A percentile compares a stretch with the other conserved stretches of the same genome.
These are phyloP conservation scores for Meloe dianella DNA, from an alignment of 2,888 invertebrate species.

Conservation along the genomic window DNA sequence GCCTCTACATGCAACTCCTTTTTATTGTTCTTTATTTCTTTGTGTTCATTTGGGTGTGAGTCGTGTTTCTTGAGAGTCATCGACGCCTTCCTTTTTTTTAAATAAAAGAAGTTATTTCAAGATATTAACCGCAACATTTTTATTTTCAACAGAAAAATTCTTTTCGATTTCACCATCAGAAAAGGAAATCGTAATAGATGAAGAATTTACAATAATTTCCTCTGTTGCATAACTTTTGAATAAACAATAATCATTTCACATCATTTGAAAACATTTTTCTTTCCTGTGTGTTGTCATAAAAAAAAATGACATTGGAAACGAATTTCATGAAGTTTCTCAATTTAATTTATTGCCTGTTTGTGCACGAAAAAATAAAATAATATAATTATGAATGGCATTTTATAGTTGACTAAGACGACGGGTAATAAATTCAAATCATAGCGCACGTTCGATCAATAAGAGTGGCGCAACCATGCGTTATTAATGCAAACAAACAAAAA, in stretches of 20 bases:
- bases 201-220: background rate
- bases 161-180: background rate
- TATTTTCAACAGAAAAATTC: background rate
- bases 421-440: constrained; percentile 29
- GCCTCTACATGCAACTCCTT: constrained; percentile 34
- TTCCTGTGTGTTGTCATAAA: too few relatives aligned
- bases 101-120: background rate
- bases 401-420: constrained; percentile 22
- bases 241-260: background rate
- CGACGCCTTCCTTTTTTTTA: background rate
- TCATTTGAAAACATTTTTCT: background rate
- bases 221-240: background rate
- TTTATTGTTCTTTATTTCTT: constrained; percentile 33
- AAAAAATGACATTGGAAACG: constrained; percentile 4
- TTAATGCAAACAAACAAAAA: background rate
- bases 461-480: constrained; percentile 28
- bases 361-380: constrained; percentile 7
- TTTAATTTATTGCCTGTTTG: constrained; percentile 12
- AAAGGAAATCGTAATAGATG: constrained; percentile 1
- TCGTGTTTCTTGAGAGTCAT: constrained; percentile 4
- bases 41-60: constrained; percentile 27
- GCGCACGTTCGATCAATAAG: constrained; percentile 31
- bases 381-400: constrained; percentile 25
- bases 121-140: constrained; percentile 6
- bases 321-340: constrained; percentile 3